Base-by-base conservation (phyloP, 2,888 invertebrate genomes). In the Diarsia rubi region DNA sequence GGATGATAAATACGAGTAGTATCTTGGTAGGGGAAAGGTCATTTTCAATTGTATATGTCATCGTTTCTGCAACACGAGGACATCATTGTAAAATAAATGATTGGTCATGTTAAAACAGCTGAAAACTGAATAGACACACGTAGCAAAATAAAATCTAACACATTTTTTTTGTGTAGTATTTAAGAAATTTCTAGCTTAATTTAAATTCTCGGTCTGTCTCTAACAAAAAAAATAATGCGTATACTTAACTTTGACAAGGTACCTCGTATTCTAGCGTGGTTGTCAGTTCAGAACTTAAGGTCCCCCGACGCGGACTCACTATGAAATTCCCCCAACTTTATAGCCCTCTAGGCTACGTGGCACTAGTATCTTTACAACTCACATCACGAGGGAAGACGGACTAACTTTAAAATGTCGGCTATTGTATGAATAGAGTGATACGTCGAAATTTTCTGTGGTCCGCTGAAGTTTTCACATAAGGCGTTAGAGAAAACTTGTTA, bases 261-360 rank as follows among this genome's bases (percentile, higher is more conserved):
- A 75, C 67, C 76, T 82, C 75, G 69, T 78, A 69, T 78, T 72
- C 77, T 45, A 49, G 73, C 71, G 69, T 75, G 71, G 81, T 79
- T 85, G 82, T 84, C 82, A 83, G 85, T 78, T 83, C 68, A 78
- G 52, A 88, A 86, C 70, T 86, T 81, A 69, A 66, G 72, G 75
- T 86, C 87, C 85, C 82, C 57, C 75, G 82, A 73, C 74, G 66
- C 73, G 45, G 65, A 73, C 72, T 77, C 65, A 71, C 78, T 79
- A 79, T 73, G 71, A 87, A 83, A 87, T 82, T 84, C 42, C 63
- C 69, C 62, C 78, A 83, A 87, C 75, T 88, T 88, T 86, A 87
- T 77, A 66, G 78, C 78, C 80, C 86, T 79, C 70, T 45, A 70
- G 80, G 75, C 79, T 73, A 74, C 75, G 68, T 65, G 70, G 75